A percentile compares a stretch with the other conserved stretches of the same genome.
Evolutionary conservation across 1,140 invertebrate species (phyloP).

Genomic region (Halesus radiatus): DNA sequence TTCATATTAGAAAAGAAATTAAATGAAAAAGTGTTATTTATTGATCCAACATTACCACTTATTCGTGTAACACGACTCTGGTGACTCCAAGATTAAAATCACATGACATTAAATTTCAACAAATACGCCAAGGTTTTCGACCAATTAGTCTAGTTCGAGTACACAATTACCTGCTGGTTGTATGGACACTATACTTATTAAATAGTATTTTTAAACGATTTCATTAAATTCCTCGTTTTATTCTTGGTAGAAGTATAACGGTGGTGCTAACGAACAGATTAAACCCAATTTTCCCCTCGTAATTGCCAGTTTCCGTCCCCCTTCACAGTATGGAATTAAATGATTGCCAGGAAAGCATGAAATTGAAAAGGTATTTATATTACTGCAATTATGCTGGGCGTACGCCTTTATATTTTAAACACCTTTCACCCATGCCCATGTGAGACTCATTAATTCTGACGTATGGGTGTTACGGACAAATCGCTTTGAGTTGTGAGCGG

Average conservation of each 20-base stretch:
- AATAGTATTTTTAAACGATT: not conserved
- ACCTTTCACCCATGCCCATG: constrained; percentile 23
- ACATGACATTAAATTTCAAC: too few relatives aligned
- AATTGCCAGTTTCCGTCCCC: constrained; percentile 15
- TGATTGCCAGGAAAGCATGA: constrained; percentile 35
- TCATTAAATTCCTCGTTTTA: not conserved
- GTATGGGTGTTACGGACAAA: constrained; percentile 30
- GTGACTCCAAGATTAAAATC: too few relatives aligned
- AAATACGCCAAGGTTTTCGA: too few relatives aligned
- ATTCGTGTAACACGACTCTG: too few relatives aligned
- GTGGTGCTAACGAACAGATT: constrained; percentile 22
- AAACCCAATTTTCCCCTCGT: constrained; percentile 27
- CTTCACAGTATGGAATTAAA: constrained; percentile 9
- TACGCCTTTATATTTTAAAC: constrained; percentile 32
- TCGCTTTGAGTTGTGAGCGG: constrained; percentile 34
- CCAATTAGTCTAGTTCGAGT: too few relatives aligned
- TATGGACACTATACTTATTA: too few relatives aligned
- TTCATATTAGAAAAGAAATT: too few relatives aligned
- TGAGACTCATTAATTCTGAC: constrained; percentile 42
- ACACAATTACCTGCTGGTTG: too few relatives aligned
- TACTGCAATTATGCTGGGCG: constrained; percentile 31
- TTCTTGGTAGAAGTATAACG: not conserved
- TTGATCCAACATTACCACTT: too few relatives aligned
- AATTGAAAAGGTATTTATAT: constrained; percentile 40
- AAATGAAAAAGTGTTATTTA: too few relatives aligned